Percentiles rank a stretch among this genome's conserved stretches.
Conservation (phyloP, 2,797 vertebrate genomes). For the Odontamblyopus rebecca region DNA sequence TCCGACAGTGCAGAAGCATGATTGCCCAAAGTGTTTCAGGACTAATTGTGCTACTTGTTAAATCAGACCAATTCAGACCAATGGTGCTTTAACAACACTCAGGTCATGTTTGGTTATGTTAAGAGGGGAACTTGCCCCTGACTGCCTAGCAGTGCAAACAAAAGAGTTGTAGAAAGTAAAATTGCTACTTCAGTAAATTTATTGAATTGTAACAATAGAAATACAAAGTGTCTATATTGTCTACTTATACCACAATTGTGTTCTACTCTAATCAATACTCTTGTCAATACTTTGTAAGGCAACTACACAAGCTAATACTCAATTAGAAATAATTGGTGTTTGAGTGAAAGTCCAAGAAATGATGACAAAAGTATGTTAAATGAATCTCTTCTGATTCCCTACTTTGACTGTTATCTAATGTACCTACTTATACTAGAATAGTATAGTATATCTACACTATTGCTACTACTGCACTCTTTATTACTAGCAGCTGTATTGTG, state of each 20-base stretch:
- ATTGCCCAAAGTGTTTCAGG: conserved; percentile 8
- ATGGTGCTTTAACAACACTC: background rate
- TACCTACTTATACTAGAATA: no score
- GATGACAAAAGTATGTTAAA: background rate
- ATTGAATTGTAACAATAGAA: background rate
- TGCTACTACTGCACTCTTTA: no score
- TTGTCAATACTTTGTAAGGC: no score
- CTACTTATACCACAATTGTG: background rate
- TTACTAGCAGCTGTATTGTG: no score
- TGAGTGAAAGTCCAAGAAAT: background rate
- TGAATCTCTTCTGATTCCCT: background rate
- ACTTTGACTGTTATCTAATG: background rate
- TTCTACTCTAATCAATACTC: background rate
- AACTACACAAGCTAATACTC: no score
- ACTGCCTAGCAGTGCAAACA: conserved; percentile 29
- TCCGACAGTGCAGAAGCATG: background rate
- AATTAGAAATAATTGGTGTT: background rate
- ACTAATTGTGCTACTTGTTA: conserved; percentile 16
- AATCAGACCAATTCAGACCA: conserved; percentile 3
- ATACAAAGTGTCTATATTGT: background rate
- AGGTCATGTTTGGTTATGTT: conserved; percentile 6
- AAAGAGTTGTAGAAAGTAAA: conserved; percentile 7
- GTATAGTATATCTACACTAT: no score
- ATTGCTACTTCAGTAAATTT: no score
- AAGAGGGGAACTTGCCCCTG: conserved; percentile 27